Evolutionary conservation across 1,140 invertebrate species (phyloP), one percentile per base, ranked within the genome.

Genomic region (Caenorhabditis tropicalis): DNA sequence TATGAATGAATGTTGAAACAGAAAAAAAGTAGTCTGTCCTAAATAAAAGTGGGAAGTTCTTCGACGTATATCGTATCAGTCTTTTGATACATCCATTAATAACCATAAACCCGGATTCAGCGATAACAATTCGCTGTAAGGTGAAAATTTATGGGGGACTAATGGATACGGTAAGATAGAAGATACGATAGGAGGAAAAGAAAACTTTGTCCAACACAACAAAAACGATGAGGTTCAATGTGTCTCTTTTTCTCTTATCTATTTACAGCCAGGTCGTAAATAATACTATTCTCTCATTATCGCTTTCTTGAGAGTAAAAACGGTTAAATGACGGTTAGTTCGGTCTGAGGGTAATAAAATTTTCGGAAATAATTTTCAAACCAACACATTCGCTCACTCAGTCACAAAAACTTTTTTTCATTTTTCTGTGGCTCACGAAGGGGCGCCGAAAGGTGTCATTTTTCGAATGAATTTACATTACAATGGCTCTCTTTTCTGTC

Each of bases 241-340:
- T 43, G 39, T 56, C 53, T n/a, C n/a, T 21, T 10, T 27, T 5
- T 43, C n/a, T 74, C 65, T 74, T 74, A 74, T 74, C 65, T 74
- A 74, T 74, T 74, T 43, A 74, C 65, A 74, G 65, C 65, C 19
- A n/a, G 65, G 65, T 74, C 65, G 65, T 74, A 74, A 74, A 74
- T 74, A 74, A 74, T 74, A 43, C 36, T 43, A 74, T 74, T 74
- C 65, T 12, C 65, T 46, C 65, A 74, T 74, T 74, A 74, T 74
- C 65, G 65, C 65, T 43, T 12, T 43, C 4, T 21, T 24, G 36
- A 74, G 36, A 74, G 65, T 74, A 74, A 74, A 74, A 74, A 46
- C 36, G 65, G 53, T 21, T 56, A 74, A 74, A 46, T 43, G 65
- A 43, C 65, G 65, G 43, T 74, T 74, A 74, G 65, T 74, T 74